These are phyloP conservation scores for Ooceraea biroi DNA, from an alignment of 1,140 invertebrate genomes.

Conservation along the genomic window DNA sequence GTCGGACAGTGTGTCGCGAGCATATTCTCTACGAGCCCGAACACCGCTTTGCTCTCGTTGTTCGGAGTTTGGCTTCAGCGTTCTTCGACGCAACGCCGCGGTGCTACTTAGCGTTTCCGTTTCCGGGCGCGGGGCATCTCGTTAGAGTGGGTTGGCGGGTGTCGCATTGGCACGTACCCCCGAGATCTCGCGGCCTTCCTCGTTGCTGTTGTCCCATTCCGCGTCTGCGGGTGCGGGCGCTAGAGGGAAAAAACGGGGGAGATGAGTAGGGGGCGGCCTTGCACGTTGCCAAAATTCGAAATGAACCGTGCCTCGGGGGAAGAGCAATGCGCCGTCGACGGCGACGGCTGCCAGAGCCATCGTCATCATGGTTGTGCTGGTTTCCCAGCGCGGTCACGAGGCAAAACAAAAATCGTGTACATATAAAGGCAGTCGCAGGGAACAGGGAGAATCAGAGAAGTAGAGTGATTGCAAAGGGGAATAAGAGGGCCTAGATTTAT, in stretches of 20 bases:
- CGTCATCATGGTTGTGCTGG: conserved; percentile 58
- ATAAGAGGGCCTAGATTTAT: conserved; percentile 31
- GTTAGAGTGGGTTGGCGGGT: conserved; percentile 73
- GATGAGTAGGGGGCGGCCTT: conserved; percentile 26
- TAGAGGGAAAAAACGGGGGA: conserved; percentile 1
- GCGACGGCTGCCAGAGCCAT: conserved; percentile 68
- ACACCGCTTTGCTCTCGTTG: background rate
- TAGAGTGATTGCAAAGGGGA: background rate
- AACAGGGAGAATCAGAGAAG: background rate
- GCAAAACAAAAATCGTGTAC: conserved; percentile 69
- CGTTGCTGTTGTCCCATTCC: background rate
- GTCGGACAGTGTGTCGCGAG: background rate
- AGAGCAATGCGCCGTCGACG: conserved; percentile 51
- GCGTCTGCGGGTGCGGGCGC: background rate
- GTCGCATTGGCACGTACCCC: conserved; percentile 73
- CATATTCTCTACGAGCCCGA: background rate
- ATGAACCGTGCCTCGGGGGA: conserved; percentile 70
- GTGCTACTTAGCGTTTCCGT: conserved; percentile 70
- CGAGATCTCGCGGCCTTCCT: conserved; percentile 30
- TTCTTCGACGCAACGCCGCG: background rate
- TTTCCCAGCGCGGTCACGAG: conserved; percentile 55
- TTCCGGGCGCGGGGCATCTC: conserved; percentile 77
- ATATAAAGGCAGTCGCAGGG: conserved; percentile 55
- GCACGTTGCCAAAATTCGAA: conserved; percentile 76
- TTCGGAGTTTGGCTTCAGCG: background rate